phyloP scores from a whole-genome alignment of 2,113 vertebrate genomes.

The Gavialis gangeticus region DNA sequence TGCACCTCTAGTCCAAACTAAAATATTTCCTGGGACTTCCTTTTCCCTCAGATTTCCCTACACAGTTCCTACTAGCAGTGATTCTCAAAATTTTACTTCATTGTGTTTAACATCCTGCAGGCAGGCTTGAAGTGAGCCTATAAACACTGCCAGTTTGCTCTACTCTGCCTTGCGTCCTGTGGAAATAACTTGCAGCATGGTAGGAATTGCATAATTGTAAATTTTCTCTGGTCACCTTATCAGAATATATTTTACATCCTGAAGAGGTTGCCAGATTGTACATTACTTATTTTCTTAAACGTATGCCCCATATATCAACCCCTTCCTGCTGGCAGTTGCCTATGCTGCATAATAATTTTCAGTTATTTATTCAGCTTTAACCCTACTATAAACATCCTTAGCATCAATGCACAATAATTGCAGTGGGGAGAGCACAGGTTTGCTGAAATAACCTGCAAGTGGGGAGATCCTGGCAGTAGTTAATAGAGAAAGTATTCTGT shows the following conservation, averaged over 20 bases:
- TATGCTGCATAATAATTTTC: constrained; percentile 40
- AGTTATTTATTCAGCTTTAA: constrained; percentile 61
- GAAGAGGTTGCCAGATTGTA: constrained; percentile 18
- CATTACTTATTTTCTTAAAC: constrained; percentile 13
- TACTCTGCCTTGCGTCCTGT: not conserved
- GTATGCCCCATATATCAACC: constrained; percentile 24
- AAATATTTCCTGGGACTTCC: not conserved
- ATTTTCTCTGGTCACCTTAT: not conserved
- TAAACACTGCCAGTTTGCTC: not conserved
- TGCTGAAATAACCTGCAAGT: constrained; percentile 50
- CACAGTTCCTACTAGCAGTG: not conserved
- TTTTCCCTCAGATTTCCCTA: not conserved
- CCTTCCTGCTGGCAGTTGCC: constrained; percentile 26
- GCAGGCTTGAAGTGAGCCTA: not conserved
- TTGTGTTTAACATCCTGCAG: not conserved
- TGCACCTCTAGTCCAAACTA: not conserved
- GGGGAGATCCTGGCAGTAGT: constrained; percentile 20
- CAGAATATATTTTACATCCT: not conserved
- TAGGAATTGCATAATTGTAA: not conserved
- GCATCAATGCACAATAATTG: constrained; percentile 51
- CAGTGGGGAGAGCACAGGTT: constrained; percentile 36
- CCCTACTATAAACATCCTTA: constrained; percentile 51
- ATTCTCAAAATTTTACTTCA: not conserved
- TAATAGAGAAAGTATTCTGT: constrained; percentile 31
- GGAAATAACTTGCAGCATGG: not conserved